These are phyloP conservation scores for Rhopilema esculentum DNA, from an alignment of 30 jellyfish, hydroid and myxozoan genomes.

Conservation along the genomic window DNA sequence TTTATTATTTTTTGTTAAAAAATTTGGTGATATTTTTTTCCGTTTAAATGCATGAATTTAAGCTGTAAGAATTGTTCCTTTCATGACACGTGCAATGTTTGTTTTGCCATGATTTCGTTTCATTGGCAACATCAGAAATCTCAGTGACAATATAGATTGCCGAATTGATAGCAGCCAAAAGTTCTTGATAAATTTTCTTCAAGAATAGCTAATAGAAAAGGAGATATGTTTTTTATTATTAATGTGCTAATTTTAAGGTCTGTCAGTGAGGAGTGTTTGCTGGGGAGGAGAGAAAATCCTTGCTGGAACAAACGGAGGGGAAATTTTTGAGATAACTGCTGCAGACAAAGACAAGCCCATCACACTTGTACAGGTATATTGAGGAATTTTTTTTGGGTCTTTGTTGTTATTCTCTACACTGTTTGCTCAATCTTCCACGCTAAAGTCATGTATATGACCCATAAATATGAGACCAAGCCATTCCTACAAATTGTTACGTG, in stretches of 20 bases:
- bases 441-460: too few species aligned
- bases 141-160: neutral
- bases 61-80: too few species aligned
- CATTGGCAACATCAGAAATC: too few species aligned
- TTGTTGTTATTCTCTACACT: too few species aligned
- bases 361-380: constrained; percentile 82
- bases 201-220: neutral
- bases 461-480: too few species aligned
- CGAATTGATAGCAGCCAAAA: neutral
- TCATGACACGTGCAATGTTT: too few species aligned
- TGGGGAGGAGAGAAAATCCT: constrained; percentile 95
- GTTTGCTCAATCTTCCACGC: too few species aligned
- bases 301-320: constrained; percentile 97
- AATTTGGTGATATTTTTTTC: neutral
- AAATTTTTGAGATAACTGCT: constrained; percentile 89
- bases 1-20: too few species aligned
- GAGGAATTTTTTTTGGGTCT: neutral
- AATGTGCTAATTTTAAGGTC: constrained; percentile 39
- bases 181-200: neutral
- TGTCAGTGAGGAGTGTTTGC: constrained; percentile 93
- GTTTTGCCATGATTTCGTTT: too few species aligned
- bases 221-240: neutral
- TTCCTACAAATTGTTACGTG: too few species aligned
- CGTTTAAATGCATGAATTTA: too few species aligned
- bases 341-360: constrained; percentile 93